Conservation (phyloP, 2,797 vertebrate genomes). For the Pantherophis alleghaniensis region DNA sequence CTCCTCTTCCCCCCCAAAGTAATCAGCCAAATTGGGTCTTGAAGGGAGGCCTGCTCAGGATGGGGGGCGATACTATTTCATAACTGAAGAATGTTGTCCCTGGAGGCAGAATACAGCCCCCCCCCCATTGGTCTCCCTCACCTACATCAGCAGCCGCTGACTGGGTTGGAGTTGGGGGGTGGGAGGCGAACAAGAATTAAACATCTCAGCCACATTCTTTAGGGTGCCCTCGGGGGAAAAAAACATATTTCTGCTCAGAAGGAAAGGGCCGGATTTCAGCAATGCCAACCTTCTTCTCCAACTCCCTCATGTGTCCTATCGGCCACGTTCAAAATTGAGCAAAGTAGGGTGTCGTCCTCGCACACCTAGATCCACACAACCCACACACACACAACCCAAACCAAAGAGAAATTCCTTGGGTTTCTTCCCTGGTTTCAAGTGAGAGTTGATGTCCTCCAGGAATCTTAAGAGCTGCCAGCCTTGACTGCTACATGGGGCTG, state of each 20-base stretch:
- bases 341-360: background rate
- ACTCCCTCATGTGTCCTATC: background rate
- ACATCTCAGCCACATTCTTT: conserved; percentile 64
- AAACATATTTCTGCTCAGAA: conserved; percentile 63
- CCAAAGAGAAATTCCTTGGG: background rate
- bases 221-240: conserved; percentile 61
- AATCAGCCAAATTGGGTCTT: background rate
- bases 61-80: conserved; percentile 54
- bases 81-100: conserved; percentile 71
- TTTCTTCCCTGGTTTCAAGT: background rate
- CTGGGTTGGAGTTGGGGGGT: background rate
- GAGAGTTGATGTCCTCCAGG: background rate
- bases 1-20: background rate
- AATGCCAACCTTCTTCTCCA: background rate
- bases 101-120: conserved; percentile 66
- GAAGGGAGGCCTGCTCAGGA: background rate
- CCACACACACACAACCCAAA: background rate
- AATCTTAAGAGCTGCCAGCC: background rate
- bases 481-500: background rate
- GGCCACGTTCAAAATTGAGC: no score
- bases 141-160: conserved; percentile 37
- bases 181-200: conserved; percentile 17
- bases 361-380: background rate
- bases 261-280: conserved; percentile 16
- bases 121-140: conserved; percentile 64